These are phyloP conservation scores for Stictonetta naevosa DNA, from an alignment of 2,113 vertebrate species.

Conservation along the genomic window DNA sequence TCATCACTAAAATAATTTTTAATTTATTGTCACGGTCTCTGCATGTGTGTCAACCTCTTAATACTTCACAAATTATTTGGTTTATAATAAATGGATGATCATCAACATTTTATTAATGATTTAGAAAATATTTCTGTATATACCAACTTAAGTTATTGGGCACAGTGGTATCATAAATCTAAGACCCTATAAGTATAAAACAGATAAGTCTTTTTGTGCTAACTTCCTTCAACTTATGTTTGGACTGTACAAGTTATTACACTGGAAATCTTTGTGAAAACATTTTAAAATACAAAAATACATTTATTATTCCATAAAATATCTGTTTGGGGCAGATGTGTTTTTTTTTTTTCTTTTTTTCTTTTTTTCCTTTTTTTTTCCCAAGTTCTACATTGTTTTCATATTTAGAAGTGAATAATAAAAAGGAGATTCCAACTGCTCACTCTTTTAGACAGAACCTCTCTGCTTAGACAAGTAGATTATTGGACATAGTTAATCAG, in stretches of 20 bases:
- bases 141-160: not conserved
- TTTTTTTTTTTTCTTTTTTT: too few species aligned
- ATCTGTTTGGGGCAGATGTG: too few species aligned
- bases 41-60: not conserved
- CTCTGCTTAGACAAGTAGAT: not conserved
- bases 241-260: not conserved
- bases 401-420: not conserved
- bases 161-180: not conserved
- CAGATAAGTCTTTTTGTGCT: not conserved
- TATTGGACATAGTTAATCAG: too few species aligned
- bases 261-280: not conserved
- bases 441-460: not conserved
- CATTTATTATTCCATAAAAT: not conserved
- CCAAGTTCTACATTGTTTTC: not conserved
- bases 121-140: not conserved
- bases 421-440: not conserved
- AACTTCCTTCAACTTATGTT: not conserved
- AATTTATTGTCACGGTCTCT: not conserved
- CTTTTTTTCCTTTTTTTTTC: too few species aligned
- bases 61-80: not conserved
- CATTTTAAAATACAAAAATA: not conserved
- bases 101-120: not conserved
- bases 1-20: not conserved
- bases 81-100: not conserved
- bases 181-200: not conserved